Evolutionary conservation across 2,888 invertebrate species (phyloP), one percentile per base, ranked within the genome.

Genomic region (Polymixis lichenea): DNA sequence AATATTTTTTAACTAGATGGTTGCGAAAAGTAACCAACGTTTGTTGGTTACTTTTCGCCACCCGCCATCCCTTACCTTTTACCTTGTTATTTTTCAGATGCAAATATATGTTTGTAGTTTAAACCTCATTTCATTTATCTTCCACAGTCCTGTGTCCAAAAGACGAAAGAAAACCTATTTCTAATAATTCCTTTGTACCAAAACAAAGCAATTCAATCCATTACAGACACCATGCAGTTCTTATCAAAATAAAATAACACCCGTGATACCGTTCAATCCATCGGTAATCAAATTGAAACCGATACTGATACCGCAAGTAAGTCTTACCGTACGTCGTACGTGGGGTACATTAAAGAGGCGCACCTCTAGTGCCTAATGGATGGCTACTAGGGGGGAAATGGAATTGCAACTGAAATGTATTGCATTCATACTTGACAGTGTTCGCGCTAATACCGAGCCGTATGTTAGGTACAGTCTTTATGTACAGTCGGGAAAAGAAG

Each of bases 341-440:
- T 88, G 83, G 85, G 81, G 86, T 82, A 88, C 87, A 91, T 91
- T 91, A 91, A 60, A 25, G 86, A 93, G 95, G 94, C 89, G 92
- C 91, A 93, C 91, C 94, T 83, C 81, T 67, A 78, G 83, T 82
- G 85, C 49, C 88, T 93, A 93, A 91, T 92, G 90, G 90, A 88
- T 83, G 76, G 56, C 74, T 72, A 46, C 74, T 82, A 77, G 73
- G 90, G 85, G 88, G 90, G 89, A 84, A 89, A 91, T 91, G 90
- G 88, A 73, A 84, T 91, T 93, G 94, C 92, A 93, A 85, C 88
- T 91, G 89, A 92, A 94, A 94, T 93, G 92, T 91, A 94, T 93
- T 93, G 93, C 93, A 92, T 80, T 86, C 86, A 79, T 84, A 84
- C 77, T 86, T 32, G 81, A 46, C 75, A 69, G 85, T 92, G 89